Percentiles rank a stretch among this genome's conserved stretches.
Conservation (phyloP, 2,113 vertebrate genomes). For the Tyrannus savana region DNA sequence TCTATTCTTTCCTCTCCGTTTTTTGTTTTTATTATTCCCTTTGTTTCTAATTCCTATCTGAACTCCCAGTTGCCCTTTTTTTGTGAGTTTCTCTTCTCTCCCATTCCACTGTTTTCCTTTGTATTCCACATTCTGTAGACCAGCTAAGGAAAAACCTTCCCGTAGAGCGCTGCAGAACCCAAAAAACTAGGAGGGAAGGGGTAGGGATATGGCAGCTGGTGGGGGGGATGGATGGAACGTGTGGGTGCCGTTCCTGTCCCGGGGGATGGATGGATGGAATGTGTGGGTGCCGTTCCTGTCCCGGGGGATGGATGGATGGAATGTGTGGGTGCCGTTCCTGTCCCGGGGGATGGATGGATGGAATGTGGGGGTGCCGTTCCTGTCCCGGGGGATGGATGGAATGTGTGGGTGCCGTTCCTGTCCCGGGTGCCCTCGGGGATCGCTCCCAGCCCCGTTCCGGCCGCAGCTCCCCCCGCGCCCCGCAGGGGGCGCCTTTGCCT, state of each 20-base stretch:
- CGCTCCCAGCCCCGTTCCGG: not conserved
- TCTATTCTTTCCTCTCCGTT: not conserved
- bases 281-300: no score
- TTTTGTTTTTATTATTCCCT: not conserved
- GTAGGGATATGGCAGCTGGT: fast-evolving
- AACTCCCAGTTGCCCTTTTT: not conserved
- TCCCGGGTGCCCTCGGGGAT: not conserved
- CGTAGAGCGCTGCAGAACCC: not conserved
- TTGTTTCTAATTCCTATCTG: not conserved
- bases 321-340: no score
- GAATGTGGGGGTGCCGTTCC: not conserved
- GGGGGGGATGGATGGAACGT: no score
- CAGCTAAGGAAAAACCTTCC: not conserved
- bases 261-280: no score
- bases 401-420: not conserved
- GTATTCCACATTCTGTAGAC: not conserved
- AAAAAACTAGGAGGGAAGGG: not conserved
- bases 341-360: not conserved
- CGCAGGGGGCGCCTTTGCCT: not conserved
- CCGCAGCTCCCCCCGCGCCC: not conserved
- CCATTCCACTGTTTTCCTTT: not conserved
- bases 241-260: no score
- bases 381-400: not conserved
- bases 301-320: no score
- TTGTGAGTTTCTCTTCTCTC: not conserved